Evolutionary conservation across 2,888 invertebrate genomes (phyloP), one percentile per base, ranked within the genome.

Genomic region (Eilema depressum): DNA sequence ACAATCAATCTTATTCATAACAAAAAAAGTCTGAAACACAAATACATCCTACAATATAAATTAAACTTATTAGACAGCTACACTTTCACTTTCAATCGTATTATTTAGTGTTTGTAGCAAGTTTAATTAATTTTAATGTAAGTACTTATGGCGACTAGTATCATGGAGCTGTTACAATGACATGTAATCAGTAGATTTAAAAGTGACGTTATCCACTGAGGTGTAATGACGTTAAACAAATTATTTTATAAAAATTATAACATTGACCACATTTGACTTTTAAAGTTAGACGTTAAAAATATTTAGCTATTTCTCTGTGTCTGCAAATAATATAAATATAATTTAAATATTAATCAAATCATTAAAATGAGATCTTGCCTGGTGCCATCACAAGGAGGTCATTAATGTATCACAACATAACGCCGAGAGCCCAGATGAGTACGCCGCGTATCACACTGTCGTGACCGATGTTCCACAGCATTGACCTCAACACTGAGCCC

Each of bases 31-130:
- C 63, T 61, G 12, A 63, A 67, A 71, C 59, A 63, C 68, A 68
- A 37, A 26, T 63, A 63, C 70, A 75, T 63, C 71, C 47, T 75
- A 63, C 75, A 74, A 77, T 75, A 70, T 70, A 68, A 59, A 75
- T 63, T 73, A 66, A 69, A 70, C 68, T 69, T 63, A 63, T 68
- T 60, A 71, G 64, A 74, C 74, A 75, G 66, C 64, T 75, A 33
- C 30, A 76, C 83, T 83, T 82, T 82, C 79, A 75, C 83, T 83
- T 75, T 71, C 75, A 74, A 71, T 75, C 63, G 71, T 76, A 69
- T 77, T 79, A 80, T 67, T 56, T 73, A 77, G 70, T 75, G 68
- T 74, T 65, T 41, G 68, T 65, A 66, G 68, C 74, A 69, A 80
- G 75, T 69, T n/a, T 80, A 75, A 82, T 80, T 81, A 81, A 74